Percentiles rank a stretch among this genome's conserved stretches.
These are phyloP conservation scores for Drosophila repletoides DNA, from an alignment of 1,140 invertebrate species.

Conservation along the genomic window DNA sequence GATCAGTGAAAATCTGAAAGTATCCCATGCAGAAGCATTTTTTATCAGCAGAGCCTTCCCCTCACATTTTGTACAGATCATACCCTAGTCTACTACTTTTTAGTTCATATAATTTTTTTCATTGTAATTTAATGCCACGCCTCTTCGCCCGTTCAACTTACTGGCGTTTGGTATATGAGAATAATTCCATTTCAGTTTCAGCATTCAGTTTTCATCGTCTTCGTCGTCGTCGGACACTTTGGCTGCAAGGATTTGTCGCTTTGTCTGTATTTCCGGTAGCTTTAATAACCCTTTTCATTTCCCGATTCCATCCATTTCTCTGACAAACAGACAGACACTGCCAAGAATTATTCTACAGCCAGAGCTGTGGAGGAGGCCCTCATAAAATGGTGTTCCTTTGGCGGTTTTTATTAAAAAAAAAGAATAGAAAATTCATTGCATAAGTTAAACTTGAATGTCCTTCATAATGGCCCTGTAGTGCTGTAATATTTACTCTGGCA, in stretches of 20 bases:
- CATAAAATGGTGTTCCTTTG: slow-evolving; percentile 36
- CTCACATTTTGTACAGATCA: too few relatives aligned
- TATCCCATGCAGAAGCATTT: too few relatives aligned
- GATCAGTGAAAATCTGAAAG: too few relatives aligned
- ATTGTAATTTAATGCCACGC: too few relatives aligned
- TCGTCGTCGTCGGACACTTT: slow-evolving; percentile 51
- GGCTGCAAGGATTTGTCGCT: slow-evolving; percentile 67
- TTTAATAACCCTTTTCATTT: slow-evolving; percentile 72
- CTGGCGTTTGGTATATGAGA: background rate
- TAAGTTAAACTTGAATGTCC: slow-evolving; percentile 43
- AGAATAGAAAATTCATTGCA: slow-evolving; percentile 13
- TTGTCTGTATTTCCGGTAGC: slow-evolving; percentile 75
- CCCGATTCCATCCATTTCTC: background rate
- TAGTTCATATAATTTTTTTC: too few relatives aligned
- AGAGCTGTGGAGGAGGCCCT: slow-evolving; percentile 29
- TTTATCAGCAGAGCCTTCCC: too few relatives aligned
- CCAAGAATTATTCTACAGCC: too few relatives aligned
- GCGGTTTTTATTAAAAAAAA: slow-evolving; percentile 55
- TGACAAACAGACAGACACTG: slow-evolving; percentile 1
- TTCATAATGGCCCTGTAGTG: slow-evolving; percentile 2
- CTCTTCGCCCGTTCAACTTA: too few relatives aligned
- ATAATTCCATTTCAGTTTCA: slow-evolving; percentile 7
- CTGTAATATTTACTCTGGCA: background rate
- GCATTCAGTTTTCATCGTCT: slow-evolving; percentile 10
- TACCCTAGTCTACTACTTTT: too few relatives aligned